These are phyloP conservation scores for Canis aureus DNA, from an alignment of 2,113 vertebrate species.

Conservation along the genomic window DNA sequence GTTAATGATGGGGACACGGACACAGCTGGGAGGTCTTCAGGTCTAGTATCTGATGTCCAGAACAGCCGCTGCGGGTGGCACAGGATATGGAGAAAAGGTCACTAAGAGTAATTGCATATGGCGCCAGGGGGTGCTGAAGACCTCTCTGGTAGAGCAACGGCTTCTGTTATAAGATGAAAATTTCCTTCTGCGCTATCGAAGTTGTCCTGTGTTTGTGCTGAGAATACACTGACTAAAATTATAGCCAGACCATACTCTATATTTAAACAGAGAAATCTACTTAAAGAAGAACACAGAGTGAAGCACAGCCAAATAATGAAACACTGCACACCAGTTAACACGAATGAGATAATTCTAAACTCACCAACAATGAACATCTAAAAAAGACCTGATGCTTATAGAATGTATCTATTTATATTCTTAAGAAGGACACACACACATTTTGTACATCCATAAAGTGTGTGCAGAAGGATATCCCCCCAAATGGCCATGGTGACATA, in stretches of 20 bases:
- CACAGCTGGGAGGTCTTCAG: background rate
- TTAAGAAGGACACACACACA: background rate
- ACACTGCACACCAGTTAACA: background rate
- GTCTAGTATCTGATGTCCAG: background rate
- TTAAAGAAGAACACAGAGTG: background rate
- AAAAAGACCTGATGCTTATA: background rate
- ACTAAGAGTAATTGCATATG: too few species aligned
- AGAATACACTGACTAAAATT: background rate
- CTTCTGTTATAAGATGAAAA: background rate
- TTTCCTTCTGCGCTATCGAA: background rate
- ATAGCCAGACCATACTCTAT: background rate
- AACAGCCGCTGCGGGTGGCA: background rate
- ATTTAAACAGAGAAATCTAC: background rate
- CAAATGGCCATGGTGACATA: too few species aligned
- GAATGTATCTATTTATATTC: background rate
- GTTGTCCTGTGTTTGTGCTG: background rate
- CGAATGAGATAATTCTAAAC: background rate
- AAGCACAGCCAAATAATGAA: background rate
- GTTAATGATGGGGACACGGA: background rate
- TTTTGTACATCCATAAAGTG: background rate
- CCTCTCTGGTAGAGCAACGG: background rate
- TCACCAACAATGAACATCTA: background rate
- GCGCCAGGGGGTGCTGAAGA: background rate
- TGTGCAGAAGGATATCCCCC: background rate
- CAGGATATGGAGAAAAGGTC: background rate